Conservation (phyloP, 2,113 vertebrate genomes). For the Boleophthalmus pectinirostris region DNA sequence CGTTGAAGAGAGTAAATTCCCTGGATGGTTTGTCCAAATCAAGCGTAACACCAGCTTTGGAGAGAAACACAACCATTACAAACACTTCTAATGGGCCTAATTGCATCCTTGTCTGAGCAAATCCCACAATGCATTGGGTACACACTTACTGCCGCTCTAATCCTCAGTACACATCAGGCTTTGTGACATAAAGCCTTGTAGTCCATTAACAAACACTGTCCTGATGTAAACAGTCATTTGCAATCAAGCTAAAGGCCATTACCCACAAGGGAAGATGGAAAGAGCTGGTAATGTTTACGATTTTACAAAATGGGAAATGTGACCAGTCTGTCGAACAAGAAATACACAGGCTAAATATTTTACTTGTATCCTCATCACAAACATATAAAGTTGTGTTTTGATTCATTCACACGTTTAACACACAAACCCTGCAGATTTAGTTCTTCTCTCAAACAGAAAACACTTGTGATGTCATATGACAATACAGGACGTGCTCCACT, state of each 20-base stretch:
- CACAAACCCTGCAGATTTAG: no score
- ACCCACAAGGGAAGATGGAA: conserved; percentile 25
- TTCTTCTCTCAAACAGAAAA: no score
- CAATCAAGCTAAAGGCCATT: conserved; percentile 33
- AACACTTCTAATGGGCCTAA: conserved; percentile 39
- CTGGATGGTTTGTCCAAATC: conserved; percentile 35
- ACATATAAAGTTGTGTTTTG: no score
- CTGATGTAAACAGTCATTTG: conserved; percentile 42
- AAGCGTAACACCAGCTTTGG: conserved; percentile 20
- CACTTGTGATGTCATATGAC: no score
- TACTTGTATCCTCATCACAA: no score
- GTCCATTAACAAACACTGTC: conserved; percentile 53
- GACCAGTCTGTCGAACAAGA: not conserved
- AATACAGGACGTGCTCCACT: no score
- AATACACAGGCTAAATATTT: not conserved
- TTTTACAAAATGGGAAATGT: not conserved
- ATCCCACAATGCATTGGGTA: conserved; percentile 11
- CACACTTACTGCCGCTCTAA: conserved; percentile 15
- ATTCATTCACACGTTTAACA: no score
- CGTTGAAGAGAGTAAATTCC: conserved; percentile 46
- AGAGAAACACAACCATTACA: conserved; percentile 20
- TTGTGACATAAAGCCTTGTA: conserved; percentile 38
- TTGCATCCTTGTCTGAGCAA: conserved; percentile 17
- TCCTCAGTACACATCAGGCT: conserved; percentile 12
- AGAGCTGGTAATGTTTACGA: conserved; percentile 18